phyloP scores from a whole-genome alignment of 2,113 vertebrate genomes.

The Pholis gunnellus region DNA sequence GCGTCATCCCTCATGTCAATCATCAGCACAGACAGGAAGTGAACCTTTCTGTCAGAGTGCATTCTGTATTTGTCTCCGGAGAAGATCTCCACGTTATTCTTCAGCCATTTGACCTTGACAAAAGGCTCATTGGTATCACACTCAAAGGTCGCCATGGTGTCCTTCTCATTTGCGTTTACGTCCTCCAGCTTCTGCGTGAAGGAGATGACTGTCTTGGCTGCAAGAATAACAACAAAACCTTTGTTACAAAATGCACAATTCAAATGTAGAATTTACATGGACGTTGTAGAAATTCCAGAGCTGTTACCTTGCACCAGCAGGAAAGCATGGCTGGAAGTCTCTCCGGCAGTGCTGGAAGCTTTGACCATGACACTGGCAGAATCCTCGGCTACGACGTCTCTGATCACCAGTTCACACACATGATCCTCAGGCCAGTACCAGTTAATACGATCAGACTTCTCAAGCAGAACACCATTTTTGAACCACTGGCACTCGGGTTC shows the following conservation, averaged over 20 bases:
- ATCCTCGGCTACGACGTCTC: conserved; percentile 91
- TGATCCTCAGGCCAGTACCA: conserved; percentile 99
- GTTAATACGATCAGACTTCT: conserved; percentile 91
- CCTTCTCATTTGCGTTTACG: conserved; percentile 91
- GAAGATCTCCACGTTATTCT: conserved; percentile 89
- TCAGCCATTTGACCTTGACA: conserved; percentile 97
- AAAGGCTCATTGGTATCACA: conserved; percentile 99
- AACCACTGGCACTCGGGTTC: conserved; percentile 98
- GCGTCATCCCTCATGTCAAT: conserved; percentile 89
- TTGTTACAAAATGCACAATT: conserved; percentile 10
- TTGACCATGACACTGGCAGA: conserved; percentile 99
- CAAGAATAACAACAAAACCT: conserved; percentile 7
- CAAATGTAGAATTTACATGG: background rate
- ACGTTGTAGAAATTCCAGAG: background rate
- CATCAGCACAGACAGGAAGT: conserved; percentile 93
- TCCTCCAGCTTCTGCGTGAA: conserved; percentile 93
- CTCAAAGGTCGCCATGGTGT: conserved; percentile 97
- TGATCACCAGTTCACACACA: conserved; percentile 94
- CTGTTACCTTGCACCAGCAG: conserved; percentile 95
- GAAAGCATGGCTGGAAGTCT: conserved; percentile 97
- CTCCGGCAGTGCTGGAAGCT: conserved; percentile 92
- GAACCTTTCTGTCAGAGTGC: conserved; percentile 97
- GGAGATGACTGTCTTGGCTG: conserved; percentile 91
- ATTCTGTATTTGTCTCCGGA: conserved; percentile 96
- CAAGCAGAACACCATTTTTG: conserved; percentile 95